Evolutionary conservation across 2,113 vertebrate genomes (phyloP).

Genomic region (Passer montanus): DNA sequence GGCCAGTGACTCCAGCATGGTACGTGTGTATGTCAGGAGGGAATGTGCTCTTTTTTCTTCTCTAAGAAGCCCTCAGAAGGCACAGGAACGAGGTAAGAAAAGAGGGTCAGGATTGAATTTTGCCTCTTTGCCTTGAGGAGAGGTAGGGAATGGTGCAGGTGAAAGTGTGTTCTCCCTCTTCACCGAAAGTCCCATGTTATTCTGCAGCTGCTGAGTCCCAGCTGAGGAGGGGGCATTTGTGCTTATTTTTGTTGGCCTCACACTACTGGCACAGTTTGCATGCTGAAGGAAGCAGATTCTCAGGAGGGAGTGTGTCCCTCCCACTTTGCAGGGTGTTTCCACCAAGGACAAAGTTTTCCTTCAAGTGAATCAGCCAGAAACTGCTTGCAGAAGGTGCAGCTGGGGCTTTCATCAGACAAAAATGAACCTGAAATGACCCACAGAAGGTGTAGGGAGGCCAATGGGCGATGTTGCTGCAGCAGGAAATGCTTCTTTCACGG

Average conservation of each 20-base stretch:
- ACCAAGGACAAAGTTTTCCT: conserved; percentile 16
- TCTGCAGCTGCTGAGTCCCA: background rate
- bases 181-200: rapidly evolving
- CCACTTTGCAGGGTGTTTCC: background rate
- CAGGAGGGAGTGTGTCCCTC: background rate
- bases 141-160: background rate
- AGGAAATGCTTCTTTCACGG: background rate
- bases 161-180: background rate
- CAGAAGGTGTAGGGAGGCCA: background rate
- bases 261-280: background rate
- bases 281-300: background rate
- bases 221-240: rapidly evolving
- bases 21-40: rapidly evolving
- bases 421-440: background rate
- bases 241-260: background rate
- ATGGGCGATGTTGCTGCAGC: background rate
- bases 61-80: background rate
- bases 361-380: conserved; percentile 1
- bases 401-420: background rate
- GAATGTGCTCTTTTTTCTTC: background rate
- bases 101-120: background rate
- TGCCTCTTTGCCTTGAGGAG: background rate
- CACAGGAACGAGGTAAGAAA: rapidly evolving
- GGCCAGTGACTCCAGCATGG: background rate
- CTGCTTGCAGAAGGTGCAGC: background rate